These are phyloP conservation scores for Hippopotamus amphibius DNA, from an alignment of 2,113 vertebrate species.

Conservation along the genomic window DNA sequence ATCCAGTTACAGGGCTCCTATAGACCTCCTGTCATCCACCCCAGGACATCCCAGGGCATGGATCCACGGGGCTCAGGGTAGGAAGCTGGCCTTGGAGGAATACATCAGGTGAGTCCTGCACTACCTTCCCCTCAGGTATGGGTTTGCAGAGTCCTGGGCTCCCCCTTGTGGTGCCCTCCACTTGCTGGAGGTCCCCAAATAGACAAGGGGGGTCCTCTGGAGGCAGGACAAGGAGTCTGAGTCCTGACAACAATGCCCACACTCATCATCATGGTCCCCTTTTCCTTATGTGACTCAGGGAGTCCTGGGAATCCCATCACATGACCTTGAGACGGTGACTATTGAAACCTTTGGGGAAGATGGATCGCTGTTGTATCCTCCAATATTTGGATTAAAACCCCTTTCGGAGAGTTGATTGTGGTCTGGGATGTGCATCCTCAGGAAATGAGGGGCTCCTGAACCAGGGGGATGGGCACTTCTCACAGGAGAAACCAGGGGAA, in stretches of 20 bases:
- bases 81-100: neutral
- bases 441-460: neutral
- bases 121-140: neutral
- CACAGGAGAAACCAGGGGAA: neutral
- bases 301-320: neutral
- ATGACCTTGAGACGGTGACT: too few relatives aligned
- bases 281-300: too few relatives aligned
- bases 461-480: neutral
- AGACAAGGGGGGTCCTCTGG: too few relatives aligned
- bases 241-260: neutral
- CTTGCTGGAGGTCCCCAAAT: neutral
- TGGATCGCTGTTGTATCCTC: neutral
- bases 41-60: neutral
- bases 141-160: neutral
- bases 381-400: neutral
- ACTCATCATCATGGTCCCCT: neutral
- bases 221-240: neutral
- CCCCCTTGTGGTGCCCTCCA: neutral
- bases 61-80: neutral
- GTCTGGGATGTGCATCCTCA: neutral
- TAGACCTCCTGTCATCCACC: neutral
- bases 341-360: neutral
- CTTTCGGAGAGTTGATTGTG: neutral
- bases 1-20: too few relatives aligned
- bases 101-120: neutral